Percentiles rank a stretch among this genome's conserved stretches.
Evolutionary conservation across 2,888 invertebrate genomes (phyloP).

Genomic region (Lacanobia wlatinum): DNA sequence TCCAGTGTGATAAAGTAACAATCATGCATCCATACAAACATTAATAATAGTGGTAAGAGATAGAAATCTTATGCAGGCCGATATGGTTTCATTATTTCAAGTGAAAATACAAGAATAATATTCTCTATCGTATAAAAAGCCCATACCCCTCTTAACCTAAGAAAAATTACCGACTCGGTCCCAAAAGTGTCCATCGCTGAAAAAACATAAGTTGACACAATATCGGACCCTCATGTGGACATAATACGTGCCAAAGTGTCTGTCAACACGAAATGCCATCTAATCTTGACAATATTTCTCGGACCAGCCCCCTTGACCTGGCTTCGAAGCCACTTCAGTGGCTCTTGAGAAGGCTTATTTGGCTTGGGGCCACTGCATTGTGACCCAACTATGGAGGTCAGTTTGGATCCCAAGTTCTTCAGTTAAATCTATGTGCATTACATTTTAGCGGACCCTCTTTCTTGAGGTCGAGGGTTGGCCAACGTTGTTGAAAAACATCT

Average conservation of each 20-base stretch:
- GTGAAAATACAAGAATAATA: not conserved
- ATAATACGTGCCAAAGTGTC: conserved; percentile 62
- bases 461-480: not conserved
- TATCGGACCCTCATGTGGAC: conserved; percentile 33
- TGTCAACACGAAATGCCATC: conserved; percentile 65
- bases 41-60: too few species aligned
- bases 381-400: conserved; percentile 56
- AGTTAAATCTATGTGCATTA: conserved; percentile 59
- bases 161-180: not conserved
- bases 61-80: not conserved
- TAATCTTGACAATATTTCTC: conserved; percentile 66
- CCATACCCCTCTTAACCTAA: not conserved
- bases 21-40: too few species aligned
- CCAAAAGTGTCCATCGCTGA: conserved; percentile 28
- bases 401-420: conserved; percentile 31
- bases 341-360: conserved; percentile 71
- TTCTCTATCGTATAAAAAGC: not conserved
- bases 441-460: conserved; percentile 9
- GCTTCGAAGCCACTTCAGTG: conserved; percentile 65
- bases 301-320: conserved; percentile 69
- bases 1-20: too few species aligned
- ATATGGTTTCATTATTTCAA: not conserved
- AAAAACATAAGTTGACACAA: conserved; percentile 47
- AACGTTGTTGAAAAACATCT: not conserved
- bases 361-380: conserved; percentile 73